phyloP scores from a whole-genome alignment of 2,113 vertebrate species.

The Rattus rattus region DNA sequence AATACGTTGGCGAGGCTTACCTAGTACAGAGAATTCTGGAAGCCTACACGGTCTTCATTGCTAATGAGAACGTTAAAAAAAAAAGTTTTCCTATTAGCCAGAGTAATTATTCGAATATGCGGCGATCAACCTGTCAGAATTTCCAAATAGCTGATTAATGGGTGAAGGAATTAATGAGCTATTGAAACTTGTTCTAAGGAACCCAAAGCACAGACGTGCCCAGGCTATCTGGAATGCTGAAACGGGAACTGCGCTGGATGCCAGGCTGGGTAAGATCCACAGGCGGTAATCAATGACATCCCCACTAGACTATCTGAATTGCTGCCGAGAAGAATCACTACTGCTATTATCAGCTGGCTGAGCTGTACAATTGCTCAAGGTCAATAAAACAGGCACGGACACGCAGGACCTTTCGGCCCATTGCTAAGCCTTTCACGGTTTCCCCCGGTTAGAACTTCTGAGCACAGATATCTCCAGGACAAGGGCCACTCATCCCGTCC shows the following conservation, averaged over 20 bases:
- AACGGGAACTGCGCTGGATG: neutral
- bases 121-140: neutral
- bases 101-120: slow-evolving; percentile 50
- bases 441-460: slow-evolving; percentile 14
- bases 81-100: neutral
- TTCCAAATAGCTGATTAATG: slow-evolving; percentile 45
- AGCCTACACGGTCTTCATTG: neutral
- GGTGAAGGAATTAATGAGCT: slow-evolving; percentile 11
- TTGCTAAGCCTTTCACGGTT: neutral
- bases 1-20: slow-evolving; percentile 10
- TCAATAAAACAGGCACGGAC: slow-evolving; percentile 25
- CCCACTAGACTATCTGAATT: neutral
- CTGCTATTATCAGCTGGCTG: neutral
- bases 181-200: slow-evolving; percentile 2
- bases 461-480: neutral
- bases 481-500: neutral
- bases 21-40: neutral
- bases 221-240: neutral
- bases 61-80: slow-evolving; percentile 51
- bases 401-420: neutral
- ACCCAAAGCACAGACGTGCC: neutral
- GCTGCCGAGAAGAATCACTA: slow-evolving; percentile 27
- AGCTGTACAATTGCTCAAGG: neutral
- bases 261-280: neutral
- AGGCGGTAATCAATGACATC: neutral